A percentile compares a stretch with the other conserved stretches of the same genome.
Evolutionary conservation across 2,113 vertebrate species (phyloP).

Genomic region (Glaucomys volans): DNA sequence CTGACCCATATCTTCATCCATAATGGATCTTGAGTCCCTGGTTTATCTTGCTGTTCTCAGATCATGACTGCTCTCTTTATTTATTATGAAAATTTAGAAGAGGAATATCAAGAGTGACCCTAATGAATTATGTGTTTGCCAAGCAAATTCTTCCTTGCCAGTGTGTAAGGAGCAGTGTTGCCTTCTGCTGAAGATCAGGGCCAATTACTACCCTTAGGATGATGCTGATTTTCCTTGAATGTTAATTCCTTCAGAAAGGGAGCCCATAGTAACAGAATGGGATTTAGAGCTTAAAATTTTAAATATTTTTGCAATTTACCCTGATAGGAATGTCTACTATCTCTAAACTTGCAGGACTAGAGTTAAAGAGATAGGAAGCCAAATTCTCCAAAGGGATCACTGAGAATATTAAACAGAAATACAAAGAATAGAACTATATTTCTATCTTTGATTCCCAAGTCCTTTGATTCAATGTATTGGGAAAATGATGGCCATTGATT

Average conservation of each 20-base stretch:
- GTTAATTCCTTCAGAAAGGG: neutral
- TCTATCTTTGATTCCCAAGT: neutral
- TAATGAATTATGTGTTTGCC: neutral
- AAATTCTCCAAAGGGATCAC: neutral
- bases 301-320: neutral
- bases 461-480: neutral
- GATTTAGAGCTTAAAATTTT: neutral
- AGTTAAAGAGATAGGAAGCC: neutral
- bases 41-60: neutral
- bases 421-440: neutral
- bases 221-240: neutral
- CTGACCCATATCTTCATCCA: neutral
- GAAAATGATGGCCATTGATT: neutral
- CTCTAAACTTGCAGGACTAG: neutral
- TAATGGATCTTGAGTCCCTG: neutral
- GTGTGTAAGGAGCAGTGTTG: neutral
- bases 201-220: neutral
- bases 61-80: neutral
- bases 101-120: neutral
- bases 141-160: neutral
- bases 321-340: neutral
- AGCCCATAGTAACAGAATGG: neutral
- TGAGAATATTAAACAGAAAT: neutral
- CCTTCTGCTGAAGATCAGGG: neutral
- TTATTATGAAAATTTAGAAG: neutral